Percentiles rank a stretch among this genome's conserved stretches.
Conservation (phyloP, 2,888 invertebrate species). For the Xestoiulus laeticollis region DNA sequence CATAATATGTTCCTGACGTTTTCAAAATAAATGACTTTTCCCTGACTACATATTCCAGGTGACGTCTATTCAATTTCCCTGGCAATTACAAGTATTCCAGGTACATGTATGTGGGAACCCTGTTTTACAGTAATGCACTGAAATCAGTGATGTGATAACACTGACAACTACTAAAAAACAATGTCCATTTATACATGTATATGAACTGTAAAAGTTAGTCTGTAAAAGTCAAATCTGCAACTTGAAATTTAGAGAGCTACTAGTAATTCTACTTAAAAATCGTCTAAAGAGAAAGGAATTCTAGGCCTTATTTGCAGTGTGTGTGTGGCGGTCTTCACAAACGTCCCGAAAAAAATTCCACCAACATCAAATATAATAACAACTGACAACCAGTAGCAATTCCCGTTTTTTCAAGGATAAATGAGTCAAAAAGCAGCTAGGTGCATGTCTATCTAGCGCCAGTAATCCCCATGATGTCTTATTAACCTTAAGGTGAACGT, state of each 20-base stretch:
- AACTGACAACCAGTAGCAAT: neutral
- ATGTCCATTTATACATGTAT: too few species aligned
- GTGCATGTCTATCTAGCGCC: neutral
- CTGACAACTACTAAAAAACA: too few species aligned
- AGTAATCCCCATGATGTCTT: constrained; percentile 4
- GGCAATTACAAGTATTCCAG: too few species aligned
- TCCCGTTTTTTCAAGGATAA: constrained; percentile 16
- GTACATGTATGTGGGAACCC: too few species aligned
- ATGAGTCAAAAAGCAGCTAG: neutral
- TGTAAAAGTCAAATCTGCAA: neutral
- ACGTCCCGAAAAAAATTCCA: neutral
- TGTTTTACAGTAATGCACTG: too few species aligned
- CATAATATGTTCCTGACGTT: too few species aligned
- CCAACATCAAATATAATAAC: neutral
- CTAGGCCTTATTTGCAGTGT: neutral
- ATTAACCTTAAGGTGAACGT: neutral
- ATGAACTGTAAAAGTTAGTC: too few species aligned
- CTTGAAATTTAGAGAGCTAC: neutral
- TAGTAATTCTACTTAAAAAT: neutral
- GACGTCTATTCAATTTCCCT: too few species aligned
- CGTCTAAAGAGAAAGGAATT: neutral
- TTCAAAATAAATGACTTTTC: too few species aligned
- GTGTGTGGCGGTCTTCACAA: neutral
- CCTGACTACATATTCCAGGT: too few species aligned
- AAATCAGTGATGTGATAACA: too few species aligned